Conservation (phyloP, 1,140 invertebrate genomes). For the Anoplophora glabripennis region DNA sequence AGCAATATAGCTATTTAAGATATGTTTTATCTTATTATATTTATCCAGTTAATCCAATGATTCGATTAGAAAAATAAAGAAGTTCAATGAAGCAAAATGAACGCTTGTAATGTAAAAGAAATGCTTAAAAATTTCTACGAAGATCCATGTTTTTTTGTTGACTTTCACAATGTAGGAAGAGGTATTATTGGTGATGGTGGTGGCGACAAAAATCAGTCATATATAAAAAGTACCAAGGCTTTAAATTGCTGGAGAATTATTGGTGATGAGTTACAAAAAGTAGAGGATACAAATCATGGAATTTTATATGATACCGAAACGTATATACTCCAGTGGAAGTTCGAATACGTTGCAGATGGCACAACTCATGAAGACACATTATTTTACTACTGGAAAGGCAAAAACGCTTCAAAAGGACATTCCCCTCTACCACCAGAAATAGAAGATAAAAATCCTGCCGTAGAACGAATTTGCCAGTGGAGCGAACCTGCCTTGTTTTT, state of each 20-base stretch:
- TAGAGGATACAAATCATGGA: constrained; percentile 5
- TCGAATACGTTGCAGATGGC: constrained; percentile 19
- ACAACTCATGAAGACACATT: constrained; percentile 13
- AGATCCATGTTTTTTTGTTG: constrained; percentile 16
- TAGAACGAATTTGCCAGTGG: constrained; percentile 32
- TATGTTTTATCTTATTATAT: too few species aligned
- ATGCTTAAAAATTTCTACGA: neutral
- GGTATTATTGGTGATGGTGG: neutral
- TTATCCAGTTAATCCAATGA: too few species aligned
- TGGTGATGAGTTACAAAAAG: constrained; percentile 13
- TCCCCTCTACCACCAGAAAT: constrained; percentile 28
- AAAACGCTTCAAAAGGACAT: constrained; percentile 25
- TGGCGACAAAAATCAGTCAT: constrained; percentile 1
- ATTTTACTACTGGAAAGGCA: constrained; percentile 32
- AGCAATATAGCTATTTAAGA: too few species aligned
- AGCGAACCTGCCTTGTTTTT: constrained; percentile 34
- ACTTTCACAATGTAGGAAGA: constrained; percentile 14
- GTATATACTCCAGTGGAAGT: constrained; percentile 30
- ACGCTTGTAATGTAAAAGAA: neutral
- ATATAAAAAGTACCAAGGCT: constrained; percentile 20
- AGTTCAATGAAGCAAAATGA: too few species aligned
- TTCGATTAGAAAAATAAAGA: too few species aligned
- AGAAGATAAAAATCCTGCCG: constrained; percentile 26
- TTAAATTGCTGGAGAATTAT: constrained; percentile 27
- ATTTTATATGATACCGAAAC: constrained; percentile 24